Conservation (phyloP, 2,113 vertebrate genomes). For the Aramus guarauna region DNA sequence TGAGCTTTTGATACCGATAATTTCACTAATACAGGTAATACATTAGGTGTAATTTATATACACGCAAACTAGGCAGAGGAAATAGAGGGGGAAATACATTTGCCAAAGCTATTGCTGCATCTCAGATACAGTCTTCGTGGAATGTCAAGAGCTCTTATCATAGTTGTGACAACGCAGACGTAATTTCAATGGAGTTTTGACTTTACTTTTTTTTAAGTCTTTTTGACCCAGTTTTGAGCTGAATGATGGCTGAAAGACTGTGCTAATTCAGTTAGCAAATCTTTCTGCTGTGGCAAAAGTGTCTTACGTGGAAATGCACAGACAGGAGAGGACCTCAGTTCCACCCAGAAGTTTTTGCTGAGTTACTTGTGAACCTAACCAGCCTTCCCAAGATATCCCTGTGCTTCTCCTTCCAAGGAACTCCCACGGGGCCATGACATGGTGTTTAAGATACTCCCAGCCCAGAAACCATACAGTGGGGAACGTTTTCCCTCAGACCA, state of each 20-base stretch:
- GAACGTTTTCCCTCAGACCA: not conserved
- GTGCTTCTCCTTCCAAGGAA: not conserved
- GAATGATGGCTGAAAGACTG: not conserved
- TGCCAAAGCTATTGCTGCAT: not conserved
- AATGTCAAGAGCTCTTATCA: not conserved
- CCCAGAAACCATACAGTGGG: not conserved
- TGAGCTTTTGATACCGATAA: not conserved
- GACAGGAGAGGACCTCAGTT: not conserved
- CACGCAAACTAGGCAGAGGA: not conserved
- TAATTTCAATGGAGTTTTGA: not conserved
- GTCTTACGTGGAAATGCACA: not conserved
- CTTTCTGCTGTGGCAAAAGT: not conserved
- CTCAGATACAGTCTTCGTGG: fast-evolving
- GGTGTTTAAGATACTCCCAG: not conserved
- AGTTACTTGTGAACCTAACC: not conserved
- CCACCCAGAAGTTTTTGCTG: not conserved
- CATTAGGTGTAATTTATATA: not conserved
- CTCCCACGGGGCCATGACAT: not conserved
- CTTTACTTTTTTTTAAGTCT: not conserved
- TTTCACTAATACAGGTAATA: not conserved
- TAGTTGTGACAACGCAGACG: not conserved
- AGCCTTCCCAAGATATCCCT: not conserved
- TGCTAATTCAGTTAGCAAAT: not conserved
- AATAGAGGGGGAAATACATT: not conserved
- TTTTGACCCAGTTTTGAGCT: not conserved